Base-by-base conservation (phyloP, 2,113 vertebrate species). In the Notarius quadriscutis region DNA sequence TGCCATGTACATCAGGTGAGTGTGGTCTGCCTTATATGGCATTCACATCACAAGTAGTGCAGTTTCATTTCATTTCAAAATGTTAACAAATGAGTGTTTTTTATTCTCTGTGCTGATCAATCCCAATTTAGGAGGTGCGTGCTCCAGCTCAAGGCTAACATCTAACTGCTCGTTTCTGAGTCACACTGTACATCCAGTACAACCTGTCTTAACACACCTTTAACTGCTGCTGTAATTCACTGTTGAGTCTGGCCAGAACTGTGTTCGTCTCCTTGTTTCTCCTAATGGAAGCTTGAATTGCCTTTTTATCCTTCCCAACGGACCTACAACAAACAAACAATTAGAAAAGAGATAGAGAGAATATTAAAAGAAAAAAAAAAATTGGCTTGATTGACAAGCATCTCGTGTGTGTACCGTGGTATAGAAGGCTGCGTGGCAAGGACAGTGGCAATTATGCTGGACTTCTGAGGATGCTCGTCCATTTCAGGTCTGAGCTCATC, bases 181-280 rank as follows among this genome's bases (percentile, higher is more conserved):
- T 27, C 77, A 14, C n/a, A 17, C 75, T n/a, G 14, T 55, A 78
- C 50, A n/a, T 78, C 25, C 22, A 55, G 75, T 27, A 78, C 25
- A 78, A 78, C 22, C 15, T 18, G 11, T 27, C 65, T 27, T 71
- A 81, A 69, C 87, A 84, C 95, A 99, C 98, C 97, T 99, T 99
- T 94, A 99, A 93, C 69, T 99, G 98, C 77, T 99, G 98, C 89
- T 99, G 98, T 89, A 99, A 94, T 95, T 99, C 98, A 94, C 98
- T 99, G 91, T 99, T 99, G 87, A 99, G 94, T 94, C 98, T 96
- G 90, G 98, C 98, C 96, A 99, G 93, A 91, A 99, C 98, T 57
- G 98, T 99, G 91, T 99, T 99, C 3, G 98, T 99, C 95, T 99
- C 98, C 90, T 99, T 99, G 93, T 99, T 99, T 92, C 98, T 97